Percentiles rank a stretch among this genome's conserved stretches.
Evolutionary conservation across 1,140 invertebrate species (phyloP).

Genomic region (Tribolium madens): DNA sequence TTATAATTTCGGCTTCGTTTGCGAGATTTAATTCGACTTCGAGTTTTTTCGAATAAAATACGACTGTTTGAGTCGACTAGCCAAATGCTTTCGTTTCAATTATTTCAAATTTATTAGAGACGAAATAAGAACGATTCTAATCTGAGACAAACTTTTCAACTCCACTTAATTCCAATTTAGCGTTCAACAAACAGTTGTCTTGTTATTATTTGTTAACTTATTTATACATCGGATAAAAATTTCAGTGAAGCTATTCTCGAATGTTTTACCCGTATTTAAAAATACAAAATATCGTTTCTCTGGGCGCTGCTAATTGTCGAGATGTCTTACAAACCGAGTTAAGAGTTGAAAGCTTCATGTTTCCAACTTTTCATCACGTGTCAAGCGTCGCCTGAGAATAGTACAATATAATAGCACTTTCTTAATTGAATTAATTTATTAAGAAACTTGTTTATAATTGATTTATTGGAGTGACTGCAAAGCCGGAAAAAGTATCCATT

Average conservation of each 20-base stretch:
- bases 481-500: background rate
- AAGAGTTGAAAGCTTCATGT: conserved; percentile 29
- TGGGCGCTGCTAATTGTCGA: conserved; percentile 19
- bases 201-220: background rate
- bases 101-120: conserved; percentile 20
- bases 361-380: conserved; percentile 25
- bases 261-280: background rate
- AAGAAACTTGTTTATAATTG: conserved; percentile 8
- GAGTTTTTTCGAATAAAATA: background rate
- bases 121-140: conserved; percentile 18
- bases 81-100: conserved; percentile 1
- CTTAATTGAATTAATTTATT: conserved; percentile 22
- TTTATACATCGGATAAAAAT: conserved; percentile 27
- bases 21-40: background rate
- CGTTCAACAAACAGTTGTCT: conserved; percentile 10
- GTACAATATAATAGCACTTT: background rate
- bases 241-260: background rate
- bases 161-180: conserved; percentile 5
- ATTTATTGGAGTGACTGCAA: conserved; percentile 5
- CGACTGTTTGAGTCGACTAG: conserved; percentile 7
- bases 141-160: conserved; percentile 12
- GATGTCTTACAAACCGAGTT: conserved; percentile 29
- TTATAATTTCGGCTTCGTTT: conserved; percentile 7
- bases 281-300: conserved; percentile 25
- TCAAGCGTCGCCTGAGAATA: background rate